Evolutionary conservation across 2,113 vertebrate genomes (phyloP).

Genomic region (Alces alces): DNA sequence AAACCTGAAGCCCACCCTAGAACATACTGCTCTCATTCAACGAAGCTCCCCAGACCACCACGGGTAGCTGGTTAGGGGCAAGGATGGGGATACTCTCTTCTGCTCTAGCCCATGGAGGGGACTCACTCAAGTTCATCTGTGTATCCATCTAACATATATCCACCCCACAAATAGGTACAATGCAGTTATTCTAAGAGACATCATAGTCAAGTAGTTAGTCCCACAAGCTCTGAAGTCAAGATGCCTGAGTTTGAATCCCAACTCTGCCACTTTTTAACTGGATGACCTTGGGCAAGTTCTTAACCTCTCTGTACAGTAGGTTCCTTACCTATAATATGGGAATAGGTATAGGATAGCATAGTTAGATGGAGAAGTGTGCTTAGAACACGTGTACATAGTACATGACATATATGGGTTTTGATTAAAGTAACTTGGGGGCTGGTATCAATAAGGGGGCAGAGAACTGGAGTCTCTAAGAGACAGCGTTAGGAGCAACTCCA

Average conservation of each 20-base stretch:
- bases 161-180: background rate
- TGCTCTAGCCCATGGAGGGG: background rate
- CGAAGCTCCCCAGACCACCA: background rate
- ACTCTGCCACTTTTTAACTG: background rate
- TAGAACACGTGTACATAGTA: background rate
- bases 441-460: background rate
- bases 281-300: background rate
- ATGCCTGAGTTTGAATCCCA: background rate
- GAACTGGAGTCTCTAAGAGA: background rate
- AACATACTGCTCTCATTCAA: background rate
- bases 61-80: background rate
- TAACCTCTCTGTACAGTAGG: background rate
- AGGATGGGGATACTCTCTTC: background rate
- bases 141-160: background rate
- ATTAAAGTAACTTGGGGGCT: background rate
- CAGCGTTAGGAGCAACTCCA: background rate
- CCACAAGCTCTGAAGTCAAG: background rate
- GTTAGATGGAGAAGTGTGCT: background rate
- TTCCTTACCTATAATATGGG: background rate
- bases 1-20: background rate
- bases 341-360: background rate
- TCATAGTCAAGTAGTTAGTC: background rate
- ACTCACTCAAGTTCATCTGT: background rate
- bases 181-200: background rate
- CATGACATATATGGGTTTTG: background rate